Evolutionary conservation across 1,140 invertebrate species (phyloP).

Genomic region (Atta cephalotes): DNA sequence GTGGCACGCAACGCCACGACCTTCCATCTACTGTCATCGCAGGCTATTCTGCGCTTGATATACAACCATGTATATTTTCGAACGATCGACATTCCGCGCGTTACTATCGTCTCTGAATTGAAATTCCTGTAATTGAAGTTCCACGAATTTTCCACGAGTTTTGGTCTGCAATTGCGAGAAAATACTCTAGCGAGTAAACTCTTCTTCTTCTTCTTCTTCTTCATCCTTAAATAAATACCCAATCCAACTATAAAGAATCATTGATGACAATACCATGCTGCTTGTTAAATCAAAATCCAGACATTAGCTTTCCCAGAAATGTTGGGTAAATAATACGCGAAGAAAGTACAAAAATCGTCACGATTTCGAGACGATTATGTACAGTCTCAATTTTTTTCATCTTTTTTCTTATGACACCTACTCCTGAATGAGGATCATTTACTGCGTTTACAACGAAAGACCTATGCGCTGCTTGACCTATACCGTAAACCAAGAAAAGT

Average conservation of each 20-base stretch:
- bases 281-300: too few species aligned
- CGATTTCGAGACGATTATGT: not conserved
- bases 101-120: not conserved
- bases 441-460: too few species aligned
- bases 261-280: too few species aligned
- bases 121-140: not conserved
- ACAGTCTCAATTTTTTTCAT: too few species aligned
- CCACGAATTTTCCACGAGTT: not conserved
- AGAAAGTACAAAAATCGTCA: not conserved
- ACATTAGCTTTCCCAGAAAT: too few species aligned
- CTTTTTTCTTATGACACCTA: too few species aligned
- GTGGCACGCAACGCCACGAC: constrained; percentile 44
- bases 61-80: constrained; percentile 7
- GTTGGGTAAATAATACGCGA: not conserved
- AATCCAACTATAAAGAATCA: too few species aligned
- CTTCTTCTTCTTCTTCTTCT: too few species aligned
- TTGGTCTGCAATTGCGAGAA: not conserved
- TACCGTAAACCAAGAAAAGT: too few species aligned
- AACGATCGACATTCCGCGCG: not conserved
- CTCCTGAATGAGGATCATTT: too few species aligned
- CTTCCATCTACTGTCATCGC: constrained; percentile 57
- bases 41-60: constrained; percentile 30
- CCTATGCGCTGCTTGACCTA: too few species aligned
- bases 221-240: too few species aligned
- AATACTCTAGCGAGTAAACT: not conserved